Evolutionary conservation across 2,888 invertebrate species (phyloP), one percentile per base, ranked within the genome.

Genomic region (Tenthredo amoena): DNA sequence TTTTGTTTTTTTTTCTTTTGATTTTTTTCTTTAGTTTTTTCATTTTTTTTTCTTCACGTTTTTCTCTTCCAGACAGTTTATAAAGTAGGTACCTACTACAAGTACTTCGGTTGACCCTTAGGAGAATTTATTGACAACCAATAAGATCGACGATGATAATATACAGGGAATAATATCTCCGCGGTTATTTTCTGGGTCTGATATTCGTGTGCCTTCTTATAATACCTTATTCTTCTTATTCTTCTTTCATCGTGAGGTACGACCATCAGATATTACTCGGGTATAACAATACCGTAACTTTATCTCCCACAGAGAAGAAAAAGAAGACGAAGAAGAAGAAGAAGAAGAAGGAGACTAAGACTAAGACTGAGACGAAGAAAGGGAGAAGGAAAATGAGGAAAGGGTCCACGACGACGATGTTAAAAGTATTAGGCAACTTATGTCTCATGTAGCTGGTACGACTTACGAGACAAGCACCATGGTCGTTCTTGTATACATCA

Each of bases 391-490:
- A n/a, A 55, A 26, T 31, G 12, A 62, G 62, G 10, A 26, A 43
- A 74, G 43, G 26, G 72, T 34, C 34, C 34, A 21, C 72, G 31
- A 37, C 71, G 21, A 58, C 37, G 37, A 81, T 62, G 81, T 81
- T 58, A 58, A 40, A 40, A 81, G 40, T 81, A 81, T 81, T 81
- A 81, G 81, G 58, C 81, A 81, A 81, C 40, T 77, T 50, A 62
- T 58, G 62, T 62, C 21, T 81, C 55, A 77, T 77, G 77, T 77
- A 55, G 34, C 47, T 55, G 15, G 68, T n/a, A 43, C 74, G 26
- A 74, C 74, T 74, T 74, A 74, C 43, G 74, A 40, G 74, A 74
- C 74, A 74, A 74, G 43, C 21, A 77, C 31, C 31, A 15, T 9
- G n/a, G 26, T 18, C 31, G 18, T 15, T 31, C 50, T 15, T 77